Conservation (phyloP, 2,888 invertebrate species). For the Fragum fragum region DNA sequence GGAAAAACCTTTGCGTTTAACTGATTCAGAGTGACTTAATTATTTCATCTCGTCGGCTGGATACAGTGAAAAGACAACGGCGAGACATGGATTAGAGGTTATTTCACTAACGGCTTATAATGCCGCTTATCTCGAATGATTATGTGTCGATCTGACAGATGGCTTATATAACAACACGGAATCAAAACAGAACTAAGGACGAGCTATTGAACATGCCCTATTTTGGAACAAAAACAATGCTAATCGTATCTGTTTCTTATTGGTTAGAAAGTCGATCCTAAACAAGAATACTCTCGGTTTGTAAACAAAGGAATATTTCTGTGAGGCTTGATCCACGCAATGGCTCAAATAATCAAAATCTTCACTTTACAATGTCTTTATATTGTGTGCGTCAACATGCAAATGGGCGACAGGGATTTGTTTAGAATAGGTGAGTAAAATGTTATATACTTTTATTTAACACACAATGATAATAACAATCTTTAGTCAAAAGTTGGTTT, state of each 20-base stretch:
- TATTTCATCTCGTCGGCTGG: constrained; percentile 14
- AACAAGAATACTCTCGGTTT: background rate
- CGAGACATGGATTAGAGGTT: constrained; percentile 28
- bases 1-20: background rate
- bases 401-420: background rate
- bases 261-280: background rate
- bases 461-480: too few species aligned
- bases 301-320: background rate
- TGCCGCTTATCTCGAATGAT: background rate
- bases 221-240: background rate
- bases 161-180: background rate
- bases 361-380: constrained; percentile 7
- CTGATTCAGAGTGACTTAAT: constrained; percentile 10
- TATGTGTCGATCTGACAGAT: background rate
- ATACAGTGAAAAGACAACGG: background rate
- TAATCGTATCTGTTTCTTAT: background rate
- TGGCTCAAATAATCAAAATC: constrained; percentile 10
- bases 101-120: constrained; percentile 4
- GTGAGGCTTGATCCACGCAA: background rate
- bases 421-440: constrained; percentile 19
- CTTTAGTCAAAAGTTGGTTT: too few species aligned
- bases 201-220: background rate
- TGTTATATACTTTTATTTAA: too few species aligned
- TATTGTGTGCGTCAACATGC: constrained; percentile 20
- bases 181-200: background rate